Evolutionary conservation across 92 coral and sea anemone species (phyloP).

Genomic region (Porites lobata): DNA sequence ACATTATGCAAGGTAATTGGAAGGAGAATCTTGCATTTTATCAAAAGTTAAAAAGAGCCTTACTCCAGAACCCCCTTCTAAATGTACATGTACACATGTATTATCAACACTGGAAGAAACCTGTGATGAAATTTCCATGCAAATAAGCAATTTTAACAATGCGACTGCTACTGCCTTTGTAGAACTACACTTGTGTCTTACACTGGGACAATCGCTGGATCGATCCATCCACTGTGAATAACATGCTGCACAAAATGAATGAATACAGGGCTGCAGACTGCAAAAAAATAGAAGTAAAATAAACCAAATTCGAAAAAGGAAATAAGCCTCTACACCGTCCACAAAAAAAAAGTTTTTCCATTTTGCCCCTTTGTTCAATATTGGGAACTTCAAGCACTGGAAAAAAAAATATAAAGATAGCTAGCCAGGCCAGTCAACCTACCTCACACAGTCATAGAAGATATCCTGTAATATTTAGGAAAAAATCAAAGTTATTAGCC

Average conservation of each 20-base stretch:
- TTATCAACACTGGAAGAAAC: no score
- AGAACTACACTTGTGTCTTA: constrained; percentile 54
- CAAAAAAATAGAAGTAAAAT: not conserved
- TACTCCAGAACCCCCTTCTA: no score
- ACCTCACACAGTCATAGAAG: constrained; percentile 97
- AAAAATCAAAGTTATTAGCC: not conserved
- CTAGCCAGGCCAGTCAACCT: not conserved
- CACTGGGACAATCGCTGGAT: constrained; percentile 90
- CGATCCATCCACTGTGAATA: constrained; percentile 97
- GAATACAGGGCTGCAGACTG: constrained; percentile 97
- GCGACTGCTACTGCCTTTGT: not conserved
- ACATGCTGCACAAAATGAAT: constrained; percentile 93
- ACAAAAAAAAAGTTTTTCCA: not conserved
- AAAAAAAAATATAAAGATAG: not conserved
- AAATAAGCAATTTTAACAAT: no score
- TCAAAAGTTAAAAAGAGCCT: no score
- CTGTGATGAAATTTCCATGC: no score
- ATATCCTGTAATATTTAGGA: constrained; percentile 74
- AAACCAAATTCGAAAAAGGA: no score
- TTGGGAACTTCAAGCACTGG: not conserved
- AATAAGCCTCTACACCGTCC: no score
- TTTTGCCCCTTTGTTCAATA: not conserved
- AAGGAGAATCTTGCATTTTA: no score
- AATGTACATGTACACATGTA: no score
- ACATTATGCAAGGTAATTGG: no score